Base-by-base conservation (phyloP, 2,797 vertebrate genomes). In the Cuculus canorus region DNA sequence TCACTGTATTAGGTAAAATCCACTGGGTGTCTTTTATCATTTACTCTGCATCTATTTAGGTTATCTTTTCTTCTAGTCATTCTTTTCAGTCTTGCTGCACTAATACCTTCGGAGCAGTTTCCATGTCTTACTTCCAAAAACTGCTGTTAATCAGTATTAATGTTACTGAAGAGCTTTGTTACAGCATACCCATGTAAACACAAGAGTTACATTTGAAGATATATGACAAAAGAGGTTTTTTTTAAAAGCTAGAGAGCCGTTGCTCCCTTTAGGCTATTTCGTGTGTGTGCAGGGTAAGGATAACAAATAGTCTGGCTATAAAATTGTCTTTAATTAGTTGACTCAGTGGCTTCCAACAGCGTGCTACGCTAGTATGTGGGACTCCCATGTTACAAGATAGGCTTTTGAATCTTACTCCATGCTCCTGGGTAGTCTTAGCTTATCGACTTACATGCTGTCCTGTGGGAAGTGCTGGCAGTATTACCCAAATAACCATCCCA, bases 401-500 rank as follows among this genome's bases (percentile, higher is more conserved):
- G 82, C 28, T 93, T 95, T 86, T 79, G 84, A 94, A 68, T 94
- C 90, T 91, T 91, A 41, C 57, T 86, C 32, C 85, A 35, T 15
- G 32, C 86, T 95, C 66, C 91, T 93, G 95, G 92, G 65, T 94
- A 90, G 90, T 76, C 85, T 83, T 82, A 95, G 75, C 11, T 25
- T 88, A 93, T 81, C 32, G 41, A 77, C 82, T 88, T 77, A 33
- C 37, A 76, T 48, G 59, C 63, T 95, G 72, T 96, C 94, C 92
- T 95, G 86, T 97, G 92, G 88, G 95, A 96, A 96, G 76, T 43
- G 30, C 81, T 63, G 52, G 85, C 83, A 95, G 88, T 78, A 95
- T 96, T 95, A 92, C 71, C 72, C 82, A 83, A 96, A 95, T 93
- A 95, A 92, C 79, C 72, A 91, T 92, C 96, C 94, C 91, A 94